A percentile compares a stretch with the other conserved stretches of the same genome.
Conservation (phyloP, 2,113 vertebrate genomes). For the Cottus gobio region DNA sequence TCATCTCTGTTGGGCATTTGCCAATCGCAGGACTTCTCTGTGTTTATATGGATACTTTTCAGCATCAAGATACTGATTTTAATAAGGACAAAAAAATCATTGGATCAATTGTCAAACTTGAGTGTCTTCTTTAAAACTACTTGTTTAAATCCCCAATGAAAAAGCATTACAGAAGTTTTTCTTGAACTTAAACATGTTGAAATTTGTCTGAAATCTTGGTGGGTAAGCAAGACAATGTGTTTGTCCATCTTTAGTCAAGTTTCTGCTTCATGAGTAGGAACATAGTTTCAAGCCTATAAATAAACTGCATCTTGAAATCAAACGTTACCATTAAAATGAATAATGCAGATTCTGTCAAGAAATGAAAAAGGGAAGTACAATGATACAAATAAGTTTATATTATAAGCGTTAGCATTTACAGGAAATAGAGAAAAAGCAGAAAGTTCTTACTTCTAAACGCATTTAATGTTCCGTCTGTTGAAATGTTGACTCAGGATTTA, state of each 20-base stretch:
- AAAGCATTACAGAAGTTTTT: background rate
- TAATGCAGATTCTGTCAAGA: too few species aligned
- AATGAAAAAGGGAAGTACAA: background rate
- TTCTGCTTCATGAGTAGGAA: background rate
- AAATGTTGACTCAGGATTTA: background rate
- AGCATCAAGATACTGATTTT: background rate
- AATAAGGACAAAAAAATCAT: background rate
- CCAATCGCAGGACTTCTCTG: background rate
- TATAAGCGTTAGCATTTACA: background rate
- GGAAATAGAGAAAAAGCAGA: background rate
- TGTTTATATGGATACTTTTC: slow-evolving; percentile 1
- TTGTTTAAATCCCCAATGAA: background rate
- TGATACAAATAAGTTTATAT: background rate
- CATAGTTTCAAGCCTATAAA: background rate
- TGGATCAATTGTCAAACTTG: background rate
- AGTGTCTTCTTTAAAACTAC: background rate
- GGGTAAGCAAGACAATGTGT: background rate
- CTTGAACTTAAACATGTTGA: background rate
- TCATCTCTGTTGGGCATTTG: background rate
- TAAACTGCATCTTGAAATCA: too few species aligned
- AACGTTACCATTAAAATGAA: too few species aligned
- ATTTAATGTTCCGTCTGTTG: background rate
- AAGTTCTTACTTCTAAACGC: background rate
- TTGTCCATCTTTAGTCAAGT: background rate
- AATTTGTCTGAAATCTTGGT: background rate